Evolutionary conservation across 2,113 vertebrate species (phyloP), one percentile per base, ranked within the genome.

Genomic region (Takifugu bimaculatus): DNA sequence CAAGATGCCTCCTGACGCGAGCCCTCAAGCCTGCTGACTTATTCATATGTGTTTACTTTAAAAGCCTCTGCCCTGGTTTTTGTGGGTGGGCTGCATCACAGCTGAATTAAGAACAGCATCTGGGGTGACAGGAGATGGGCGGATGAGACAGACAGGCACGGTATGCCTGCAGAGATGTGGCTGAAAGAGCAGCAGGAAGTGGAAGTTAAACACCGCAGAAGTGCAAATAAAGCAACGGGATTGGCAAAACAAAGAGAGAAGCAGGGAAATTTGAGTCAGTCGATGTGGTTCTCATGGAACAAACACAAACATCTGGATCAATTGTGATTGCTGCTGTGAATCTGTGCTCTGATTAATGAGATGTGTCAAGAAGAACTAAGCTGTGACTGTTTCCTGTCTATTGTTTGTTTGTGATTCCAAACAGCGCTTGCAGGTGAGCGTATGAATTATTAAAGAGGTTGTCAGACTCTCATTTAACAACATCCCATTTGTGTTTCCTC

Each of bases 11-110:
- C 76, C 86, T 87, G 85, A 89, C 75, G 82, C 60, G 76, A 79
- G 79, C 73, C 80, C 80, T 81, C 73, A 75, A 89, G 85, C 81
- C 79, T 82, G 78, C 80, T 89, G 81, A 91, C 85, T 91, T 88
- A 89, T 91, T 90, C 87, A 89, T 90, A 75, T 71, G 81, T 89
- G 80, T 90, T 88, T 87, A 82, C 79, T 83, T 82, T 85, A 81
- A 89, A 87, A 86, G 75, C 74, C 64, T 66, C 61, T 79, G 72
- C 61, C 75, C 76, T 74, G 75, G 54, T 81, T 80, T 88, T 72
- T 85, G 80, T 72, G 74, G 70, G 60, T 71, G 70, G 78, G 65
- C 80, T 85, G 79, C 54, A 75, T 57, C 70, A 69, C 49, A 75
- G 59, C 58, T 70, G 65, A 80, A 81, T 77, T 74, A 77, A 85